These are phyloP conservation scores for Pogonus chalceus DNA, from an alignment of 1,140 invertebrate species.

Conservation along the genomic window DNA sequence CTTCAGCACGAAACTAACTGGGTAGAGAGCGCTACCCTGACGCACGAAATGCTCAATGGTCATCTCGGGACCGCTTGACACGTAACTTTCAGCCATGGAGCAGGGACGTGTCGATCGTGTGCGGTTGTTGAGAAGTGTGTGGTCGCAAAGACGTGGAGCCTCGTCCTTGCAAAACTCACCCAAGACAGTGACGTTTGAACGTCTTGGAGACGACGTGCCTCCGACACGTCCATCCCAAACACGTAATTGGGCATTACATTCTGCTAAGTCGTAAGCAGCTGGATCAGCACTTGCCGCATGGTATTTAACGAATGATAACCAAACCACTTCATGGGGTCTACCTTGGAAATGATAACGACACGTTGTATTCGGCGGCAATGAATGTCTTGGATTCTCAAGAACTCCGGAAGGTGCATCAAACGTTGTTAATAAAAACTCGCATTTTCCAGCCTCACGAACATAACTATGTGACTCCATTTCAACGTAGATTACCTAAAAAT, in stretches of 20 bases:
- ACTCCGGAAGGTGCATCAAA: conserved; percentile 64
- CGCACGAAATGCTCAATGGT: conserved; percentile 63
- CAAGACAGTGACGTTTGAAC: conserved; percentile 46
- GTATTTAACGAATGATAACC: conserved; percentile 76
- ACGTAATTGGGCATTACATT: conserved; percentile 61
- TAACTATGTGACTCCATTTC: conserved; percentile 63
- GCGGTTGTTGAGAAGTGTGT: conserved; percentile 61
- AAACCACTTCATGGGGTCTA: conserved; percentile 63
- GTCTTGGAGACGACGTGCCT: conserved; percentile 10
- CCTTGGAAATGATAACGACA: conserved; percentile 78
- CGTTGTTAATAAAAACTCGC: conserved; percentile 64
- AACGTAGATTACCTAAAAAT: conserved; percentile 56
- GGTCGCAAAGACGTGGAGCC: conserved; percentile 60
- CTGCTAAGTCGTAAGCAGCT: conserved; percentile 51
- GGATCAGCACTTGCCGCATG: conserved; percentile 56
- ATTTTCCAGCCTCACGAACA: conserved; percentile 58
- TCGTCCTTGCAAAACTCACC: conserved; percentile 69
- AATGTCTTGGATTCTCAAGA: conserved; percentile 68
- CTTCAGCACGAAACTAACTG: conserved; percentile 61
- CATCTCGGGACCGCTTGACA: conserved; percentile 57
- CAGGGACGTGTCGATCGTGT: conserved; percentile 65
- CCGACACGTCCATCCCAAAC: conserved; percentile 60
- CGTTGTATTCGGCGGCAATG: conserved; percentile 72
- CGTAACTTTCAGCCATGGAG: conserved; percentile 63
- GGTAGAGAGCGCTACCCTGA: conserved; percentile 66